Percentiles rank a stretch among this genome's conserved stretches.
These are phyloP conservation scores for Carpatolechia fugitivella DNA, from an alignment of 2,888 invertebrate species.

Conservation along the genomic window DNA sequence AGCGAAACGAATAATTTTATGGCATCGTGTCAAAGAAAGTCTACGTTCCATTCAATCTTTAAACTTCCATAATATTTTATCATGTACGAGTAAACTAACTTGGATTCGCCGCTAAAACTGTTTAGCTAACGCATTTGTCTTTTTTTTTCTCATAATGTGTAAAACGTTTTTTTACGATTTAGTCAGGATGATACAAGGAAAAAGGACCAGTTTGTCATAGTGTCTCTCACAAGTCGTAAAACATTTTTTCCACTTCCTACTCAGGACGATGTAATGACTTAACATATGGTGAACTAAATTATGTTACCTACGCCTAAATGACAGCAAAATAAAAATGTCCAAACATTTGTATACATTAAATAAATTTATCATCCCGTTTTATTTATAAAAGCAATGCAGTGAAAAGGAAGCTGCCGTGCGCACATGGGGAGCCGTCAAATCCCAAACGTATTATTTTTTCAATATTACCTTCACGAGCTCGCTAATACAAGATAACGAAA, in stretches of 20 bases:
- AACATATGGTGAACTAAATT: constrained; percentile 78
- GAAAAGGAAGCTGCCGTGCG: constrained; percentile 74
- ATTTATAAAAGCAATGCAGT: constrained; percentile 61
- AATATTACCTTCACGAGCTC: constrained; percentile 64
- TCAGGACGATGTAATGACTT: constrained; percentile 62
- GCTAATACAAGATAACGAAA: constrained; percentile 75
- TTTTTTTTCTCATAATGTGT: constrained; percentile 39
- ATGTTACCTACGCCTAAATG: constrained; percentile 76
- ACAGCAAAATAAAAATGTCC: constrained; percentile 79
- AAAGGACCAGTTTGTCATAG: constrained; percentile 61
- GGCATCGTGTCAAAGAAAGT: no score
- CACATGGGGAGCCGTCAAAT: constrained; percentile 76
- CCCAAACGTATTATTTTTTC: constrained; percentile 78
- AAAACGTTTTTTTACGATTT: constrained; percentile 46
- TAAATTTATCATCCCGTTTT: constrained; percentile 77
- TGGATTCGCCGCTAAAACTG: constrained; percentile 37
- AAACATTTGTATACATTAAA: constrained; percentile 80
- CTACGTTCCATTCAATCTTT: not conserved
- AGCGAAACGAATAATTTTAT: constrained; percentile 71
- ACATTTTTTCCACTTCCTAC: constrained; percentile 76
- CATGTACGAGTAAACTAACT: no score
- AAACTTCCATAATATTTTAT: no score
- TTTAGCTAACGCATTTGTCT: constrained; percentile 48
- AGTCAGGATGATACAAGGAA: constrained; percentile 49
- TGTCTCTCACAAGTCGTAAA: constrained; percentile 71